Conservation (phyloP, 2,113 vertebrate species). For the Lamprologus lemairii region DNA sequence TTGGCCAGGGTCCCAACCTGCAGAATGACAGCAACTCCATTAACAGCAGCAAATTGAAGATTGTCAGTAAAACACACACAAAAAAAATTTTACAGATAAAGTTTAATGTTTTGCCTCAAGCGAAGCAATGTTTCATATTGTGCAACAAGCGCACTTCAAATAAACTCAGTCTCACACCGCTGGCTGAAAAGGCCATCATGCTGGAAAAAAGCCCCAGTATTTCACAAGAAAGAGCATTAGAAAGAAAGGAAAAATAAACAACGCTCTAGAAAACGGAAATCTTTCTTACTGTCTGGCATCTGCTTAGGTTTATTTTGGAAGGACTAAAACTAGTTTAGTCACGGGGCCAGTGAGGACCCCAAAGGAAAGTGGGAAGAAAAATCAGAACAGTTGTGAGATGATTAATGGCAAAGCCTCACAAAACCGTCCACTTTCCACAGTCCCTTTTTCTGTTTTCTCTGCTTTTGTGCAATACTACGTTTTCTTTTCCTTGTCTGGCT, state of each 20-base stretch:
- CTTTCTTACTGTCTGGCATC: not conserved
- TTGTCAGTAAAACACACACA: not conserved
- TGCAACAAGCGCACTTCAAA: not conserved
- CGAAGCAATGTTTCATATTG: not conserved
- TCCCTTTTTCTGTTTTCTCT: not conserved
- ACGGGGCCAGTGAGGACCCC: not conserved
- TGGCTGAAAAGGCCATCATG: not conserved
- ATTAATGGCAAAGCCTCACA: not conserved
- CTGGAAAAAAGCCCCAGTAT: not conserved
- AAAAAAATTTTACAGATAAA: not conserved
- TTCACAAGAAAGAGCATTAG: not conserved
- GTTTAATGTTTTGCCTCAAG: not conserved
- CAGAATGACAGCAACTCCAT: not conserved
- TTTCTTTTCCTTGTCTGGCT: not conserved
- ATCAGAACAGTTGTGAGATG: not conserved
- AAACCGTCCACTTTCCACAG: not conserved
- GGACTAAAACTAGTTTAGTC: not conserved
- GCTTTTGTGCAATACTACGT: not conserved
- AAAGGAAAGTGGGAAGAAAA: not conserved
- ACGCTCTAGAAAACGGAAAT: not conserved
- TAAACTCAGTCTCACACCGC: not conserved
- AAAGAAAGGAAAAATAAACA: not conserved
- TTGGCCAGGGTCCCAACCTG: conserved; percentile 55
- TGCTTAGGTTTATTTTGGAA: conserved; percentile 1
- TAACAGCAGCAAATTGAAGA: not conserved